Evolutionary conservation across 2,888 invertebrate species (phyloP).

Genomic region (Eugnorisma glareosa): DNA sequence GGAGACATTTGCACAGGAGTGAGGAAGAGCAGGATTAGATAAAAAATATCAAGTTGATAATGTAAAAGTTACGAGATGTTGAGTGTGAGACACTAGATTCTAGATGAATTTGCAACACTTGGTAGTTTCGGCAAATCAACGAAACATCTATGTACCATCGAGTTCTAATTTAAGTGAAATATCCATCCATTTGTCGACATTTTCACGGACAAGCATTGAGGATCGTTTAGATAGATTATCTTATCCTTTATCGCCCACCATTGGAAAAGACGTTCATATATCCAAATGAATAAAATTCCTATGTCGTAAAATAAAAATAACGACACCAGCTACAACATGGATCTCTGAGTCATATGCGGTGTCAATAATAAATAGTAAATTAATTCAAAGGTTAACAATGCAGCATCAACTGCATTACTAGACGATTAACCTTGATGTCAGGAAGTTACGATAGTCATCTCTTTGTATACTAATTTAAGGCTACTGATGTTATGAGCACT

Average conservation of each 20-base stretch:
- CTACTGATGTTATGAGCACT: neutral
- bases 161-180: too few species aligned
- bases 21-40: neutral
- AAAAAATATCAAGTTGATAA: neutral
- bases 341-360: constrained; percentile 24
- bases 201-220: too few species aligned
- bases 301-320: neutral
- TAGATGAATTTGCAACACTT: neutral
- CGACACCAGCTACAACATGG: constrained; percentile 4
- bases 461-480: constrained; percentile 10
- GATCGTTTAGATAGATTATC: too few species aligned
- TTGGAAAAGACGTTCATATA: neutral
- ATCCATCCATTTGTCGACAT: too few species aligned
- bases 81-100: neutral
- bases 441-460: constrained; percentile 37
- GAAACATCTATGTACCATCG: too few species aligned
- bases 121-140: neutral
- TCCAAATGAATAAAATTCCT: too few species aligned
- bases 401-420: constrained; percentile 22
- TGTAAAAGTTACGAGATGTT: neutral
- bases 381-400: constrained; percentile 49
- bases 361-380: constrained; percentile 35
- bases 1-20: too few species aligned
- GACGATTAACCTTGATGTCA: constrained; percentile 49
- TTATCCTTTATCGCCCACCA: neutral